phyloP scores from a whole-genome alignment of 2,888 invertebrate species.

The Nematopogon swammerdamellus region DNA sequence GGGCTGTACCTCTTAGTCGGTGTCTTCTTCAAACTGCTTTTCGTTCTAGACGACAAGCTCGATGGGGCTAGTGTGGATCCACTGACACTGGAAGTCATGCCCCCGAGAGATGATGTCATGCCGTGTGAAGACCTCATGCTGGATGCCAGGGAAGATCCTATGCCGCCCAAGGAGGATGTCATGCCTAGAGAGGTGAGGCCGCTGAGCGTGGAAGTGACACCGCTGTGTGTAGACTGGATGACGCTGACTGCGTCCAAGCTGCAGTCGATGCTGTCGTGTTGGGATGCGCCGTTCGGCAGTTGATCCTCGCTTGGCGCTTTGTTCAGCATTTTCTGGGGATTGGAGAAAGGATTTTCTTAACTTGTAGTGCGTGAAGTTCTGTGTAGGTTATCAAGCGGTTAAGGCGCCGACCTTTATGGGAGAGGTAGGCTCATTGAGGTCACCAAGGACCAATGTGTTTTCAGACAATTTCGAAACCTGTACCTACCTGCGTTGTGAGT shows the following conservation, averaged over 20 bases:
- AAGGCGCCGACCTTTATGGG: too few relatives aligned
- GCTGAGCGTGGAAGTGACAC: constrained; percentile 18
- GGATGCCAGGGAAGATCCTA: too few relatives aligned
- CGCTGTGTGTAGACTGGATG: constrained; percentile 33
- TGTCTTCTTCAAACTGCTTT: constrained; percentile 41
- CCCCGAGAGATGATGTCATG: constrained; percentile 37
- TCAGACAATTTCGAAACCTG: too few relatives aligned
- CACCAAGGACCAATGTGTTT: too few relatives aligned
- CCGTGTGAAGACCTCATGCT: constrained; percentile 31
- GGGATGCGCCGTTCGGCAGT: constrained; percentile 25
- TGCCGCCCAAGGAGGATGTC: constrained; percentile 35
- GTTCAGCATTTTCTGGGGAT: constrained; percentile 40
- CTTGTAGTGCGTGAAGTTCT: too few relatives aligned
- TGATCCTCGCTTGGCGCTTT: constrained; percentile 45
- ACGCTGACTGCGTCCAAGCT: constrained; percentile 32
- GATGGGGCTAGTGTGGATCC: constrained; percentile 41
- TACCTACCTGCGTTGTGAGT: too few relatives aligned
- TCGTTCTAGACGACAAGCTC: constrained; percentile 35
- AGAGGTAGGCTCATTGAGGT: too few relatives aligned
- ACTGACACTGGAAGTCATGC: constrained; percentile 34
- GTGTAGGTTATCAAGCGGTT: too few relatives aligned
- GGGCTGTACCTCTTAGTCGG: constrained; percentile 35
- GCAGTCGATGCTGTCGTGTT: constrained; percentile 31
- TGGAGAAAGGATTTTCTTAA: too few relatives aligned
- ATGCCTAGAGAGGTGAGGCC: constrained; percentile 27